Evolutionary conservation across 2,888 invertebrate genomes (phyloP).

Genomic region (Mimachlamys varia): DNA sequence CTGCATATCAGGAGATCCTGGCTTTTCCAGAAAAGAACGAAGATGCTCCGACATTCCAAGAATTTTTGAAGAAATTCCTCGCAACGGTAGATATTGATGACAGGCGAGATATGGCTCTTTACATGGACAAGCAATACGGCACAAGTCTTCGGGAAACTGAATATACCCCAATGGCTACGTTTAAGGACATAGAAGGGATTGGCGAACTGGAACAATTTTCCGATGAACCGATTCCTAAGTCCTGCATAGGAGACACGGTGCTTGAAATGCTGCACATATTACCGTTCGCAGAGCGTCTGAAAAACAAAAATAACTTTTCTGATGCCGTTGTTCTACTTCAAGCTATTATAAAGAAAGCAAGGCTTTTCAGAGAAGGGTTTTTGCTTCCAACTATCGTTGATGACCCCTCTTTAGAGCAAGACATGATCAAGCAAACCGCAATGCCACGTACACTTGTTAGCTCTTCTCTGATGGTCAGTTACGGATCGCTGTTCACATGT

Average conservation of each 20-base stretch:
- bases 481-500: neutral
- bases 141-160: neutral
- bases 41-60: neutral
- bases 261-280: neutral
- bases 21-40: neutral
- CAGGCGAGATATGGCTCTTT: neutral
- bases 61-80: neutral
- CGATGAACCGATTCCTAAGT: neutral
- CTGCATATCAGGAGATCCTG: neutral
- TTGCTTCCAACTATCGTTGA: neutral
- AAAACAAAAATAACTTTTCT: neutral
- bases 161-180: neutral
- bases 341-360: neutral
- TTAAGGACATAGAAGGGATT: neutral
- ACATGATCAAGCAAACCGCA: neutral
- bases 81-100: neutral
- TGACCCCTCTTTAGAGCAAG: neutral
- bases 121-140: neutral
- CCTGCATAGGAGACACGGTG: neutral
- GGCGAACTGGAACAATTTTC: neutral
- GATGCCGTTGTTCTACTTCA: neutral
- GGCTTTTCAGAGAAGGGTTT: neutral
- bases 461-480: neutral
- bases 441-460: neutral
- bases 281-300: neutral